phyloP scores from a whole-genome alignment of 2,888 invertebrate genomes.

The Abrostola tripartita region DNA sequence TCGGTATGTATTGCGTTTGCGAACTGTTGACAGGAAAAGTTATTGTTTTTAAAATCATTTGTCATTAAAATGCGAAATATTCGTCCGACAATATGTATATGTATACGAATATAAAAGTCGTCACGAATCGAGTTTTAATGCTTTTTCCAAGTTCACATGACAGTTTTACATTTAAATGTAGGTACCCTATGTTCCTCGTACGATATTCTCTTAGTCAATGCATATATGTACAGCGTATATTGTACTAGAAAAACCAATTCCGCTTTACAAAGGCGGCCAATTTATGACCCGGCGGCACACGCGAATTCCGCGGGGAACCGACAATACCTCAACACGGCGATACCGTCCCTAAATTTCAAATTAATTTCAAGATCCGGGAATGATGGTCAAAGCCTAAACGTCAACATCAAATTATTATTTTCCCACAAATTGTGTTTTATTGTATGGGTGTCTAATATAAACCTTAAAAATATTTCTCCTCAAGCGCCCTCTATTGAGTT shows the following conservation, averaged over 20 bases:
- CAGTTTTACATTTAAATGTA: constrained; percentile 4
- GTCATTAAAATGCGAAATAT: not conserved
- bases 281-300: constrained; percentile 73
- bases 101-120: not conserved
- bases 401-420: constrained; percentile 54
- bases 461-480: constrained; percentile 61
- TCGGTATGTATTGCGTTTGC: constrained; percentile 26
- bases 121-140: constrained; percentile 5
- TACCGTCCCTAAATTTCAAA: constrained; percentile 59
- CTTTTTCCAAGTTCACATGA: constrained; percentile 7
- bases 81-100: not conserved
- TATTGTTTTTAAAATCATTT: constrained; percentile 23
- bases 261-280: constrained; percentile 76
- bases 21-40: constrained; percentile 8
- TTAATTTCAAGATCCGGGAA: constrained; percentile 62
- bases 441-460: constrained; percentile 60
- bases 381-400: constrained; percentile 55
- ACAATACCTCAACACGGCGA: constrained; percentile 42
- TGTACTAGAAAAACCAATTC: constrained; percentile 80
- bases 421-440: constrained; percentile 59
- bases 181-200: constrained; percentile 48
- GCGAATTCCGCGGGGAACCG: constrained; percentile 58
- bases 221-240: constrained; percentile 58
- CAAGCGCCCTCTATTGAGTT: constrained; percentile 50
- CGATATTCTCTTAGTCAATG: constrained; percentile 58